Evolutionary conservation across 1,140 invertebrate genomes (phyloP).

Genomic region (Zeugodacus cucurbitae): DNA sequence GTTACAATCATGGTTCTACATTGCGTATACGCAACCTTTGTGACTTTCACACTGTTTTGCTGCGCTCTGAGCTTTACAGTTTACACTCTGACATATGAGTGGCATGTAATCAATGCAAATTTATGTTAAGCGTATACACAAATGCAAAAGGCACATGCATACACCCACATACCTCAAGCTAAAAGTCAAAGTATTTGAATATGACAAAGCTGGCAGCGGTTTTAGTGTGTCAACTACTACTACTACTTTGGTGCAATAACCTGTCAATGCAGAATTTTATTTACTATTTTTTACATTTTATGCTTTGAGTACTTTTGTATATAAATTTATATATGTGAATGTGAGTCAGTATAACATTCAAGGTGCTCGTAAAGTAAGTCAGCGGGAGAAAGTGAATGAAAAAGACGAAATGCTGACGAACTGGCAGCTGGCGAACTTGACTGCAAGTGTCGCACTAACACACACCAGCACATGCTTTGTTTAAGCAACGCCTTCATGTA

Average conservation of each 20-base stretch:
- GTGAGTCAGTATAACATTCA: background rate
- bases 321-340: background rate
- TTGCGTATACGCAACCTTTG: background rate
- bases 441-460: background rate
- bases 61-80: background rate
- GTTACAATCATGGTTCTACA: background rate
- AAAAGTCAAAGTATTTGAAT: background rate
- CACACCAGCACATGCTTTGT: background rate
- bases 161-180: background rate
- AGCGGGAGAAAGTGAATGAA: background rate
- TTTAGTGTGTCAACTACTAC: slow-evolving; percentile 8
- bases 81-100: background rate
- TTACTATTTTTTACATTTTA: background rate
- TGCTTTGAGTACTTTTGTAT: background rate
- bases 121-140: background rate
- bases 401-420: background rate
- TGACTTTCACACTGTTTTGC: background rate
- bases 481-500: too few species aligned
- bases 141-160: background rate
- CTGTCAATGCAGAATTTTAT: background rate
- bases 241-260: background rate
- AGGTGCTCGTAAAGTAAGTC: background rate
- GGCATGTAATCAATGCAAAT: background rate
- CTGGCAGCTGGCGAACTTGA: background rate
- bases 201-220: background rate